Evolutionary conservation across 2,797 vertebrate species (phyloP).

Genomic region (Darevskia mixta): DNA sequence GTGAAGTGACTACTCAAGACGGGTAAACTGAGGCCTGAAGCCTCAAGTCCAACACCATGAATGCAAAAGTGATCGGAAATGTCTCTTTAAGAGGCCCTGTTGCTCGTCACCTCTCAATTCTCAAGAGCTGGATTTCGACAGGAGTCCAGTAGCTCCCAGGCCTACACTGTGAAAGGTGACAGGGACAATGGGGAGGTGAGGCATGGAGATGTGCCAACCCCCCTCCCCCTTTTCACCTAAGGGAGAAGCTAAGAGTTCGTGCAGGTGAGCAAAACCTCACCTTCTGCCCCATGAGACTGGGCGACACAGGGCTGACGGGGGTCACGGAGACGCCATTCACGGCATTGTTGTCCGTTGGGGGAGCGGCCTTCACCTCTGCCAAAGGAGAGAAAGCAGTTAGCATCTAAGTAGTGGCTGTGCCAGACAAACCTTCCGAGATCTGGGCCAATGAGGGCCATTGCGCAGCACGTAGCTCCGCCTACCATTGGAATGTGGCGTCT

Average conservation of each 20-base stretch:
- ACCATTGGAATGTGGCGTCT: slow-evolving; percentile 77
- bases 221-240: background rate
- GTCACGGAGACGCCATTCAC: slow-evolving; percentile 69
- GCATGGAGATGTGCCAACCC: background rate
- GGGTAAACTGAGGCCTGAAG: background rate
- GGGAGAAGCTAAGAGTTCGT: background rate
- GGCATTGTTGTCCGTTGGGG: slow-evolving; percentile 29
- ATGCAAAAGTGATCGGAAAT: background rate
- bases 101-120: no score
- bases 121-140: background rate
- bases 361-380: slow-evolving; percentile 9
- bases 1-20: no score
- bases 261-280: slow-evolving; percentile 32
- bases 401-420: no score
- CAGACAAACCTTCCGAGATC: background rate
- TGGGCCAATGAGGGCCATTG: background rate
- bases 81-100: no score
- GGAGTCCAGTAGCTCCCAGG: no score
- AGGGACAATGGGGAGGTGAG: background rate
- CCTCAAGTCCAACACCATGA: no score
- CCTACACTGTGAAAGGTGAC: background rate
- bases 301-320: background rate
- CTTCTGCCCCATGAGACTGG: slow-evolving; percentile 35
- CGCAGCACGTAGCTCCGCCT: slow-evolving; percentile 10
- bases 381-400: background rate